phyloP scores from a whole-genome alignment of 2,113 vertebrate genomes.

The Neolamprologus sp. region DNA sequence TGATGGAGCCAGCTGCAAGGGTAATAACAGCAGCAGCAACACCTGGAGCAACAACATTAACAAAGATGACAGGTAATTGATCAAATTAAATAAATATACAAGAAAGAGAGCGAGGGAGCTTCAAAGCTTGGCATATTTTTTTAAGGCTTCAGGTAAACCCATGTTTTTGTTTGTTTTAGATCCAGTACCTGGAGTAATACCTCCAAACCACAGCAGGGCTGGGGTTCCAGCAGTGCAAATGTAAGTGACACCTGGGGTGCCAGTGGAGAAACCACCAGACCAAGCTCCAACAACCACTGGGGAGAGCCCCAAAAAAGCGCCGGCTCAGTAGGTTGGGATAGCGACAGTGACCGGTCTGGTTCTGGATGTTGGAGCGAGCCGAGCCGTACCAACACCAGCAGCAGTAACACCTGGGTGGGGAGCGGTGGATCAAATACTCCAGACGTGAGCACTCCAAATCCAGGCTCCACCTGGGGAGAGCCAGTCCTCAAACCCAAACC shows the following conservation, averaged over 20 bases:
- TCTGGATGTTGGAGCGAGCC: conserved; percentile 86
- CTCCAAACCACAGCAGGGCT: conserved; percentile 82
- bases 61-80: conserved; percentile 66
- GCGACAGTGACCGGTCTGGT: conserved; percentile 86
- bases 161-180: conserved; percentile 26
- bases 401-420: conserved; percentile 81
- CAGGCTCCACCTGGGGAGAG: conserved; percentile 81
- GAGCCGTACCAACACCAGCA: conserved; percentile 74
- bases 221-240: conserved; percentile 73
- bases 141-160: neutral
- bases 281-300: conserved; percentile 79
- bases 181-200: conserved; percentile 82
- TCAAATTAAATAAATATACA: neutral
- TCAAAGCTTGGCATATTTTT: neutral
- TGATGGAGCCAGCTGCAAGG: conserved; percentile 52
- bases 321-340: conserved; percentile 80
- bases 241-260: conserved; percentile 73
- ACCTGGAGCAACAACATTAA: conserved; percentile 58
- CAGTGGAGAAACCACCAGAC: conserved; percentile 58
- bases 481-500: conserved; percentile 65
- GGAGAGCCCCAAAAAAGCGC: conserved; percentile 80
- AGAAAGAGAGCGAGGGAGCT: neutral
- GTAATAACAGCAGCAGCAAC: conserved; percentile 31
- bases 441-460: conserved; percentile 73
- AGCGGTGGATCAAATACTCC: conserved; percentile 64